Percentiles rank a stretch among this genome's conserved stretches.
Evolutionary conservation across 2,797 vertebrate species (phyloP).

Genomic region (Poecilia picta): DNA sequence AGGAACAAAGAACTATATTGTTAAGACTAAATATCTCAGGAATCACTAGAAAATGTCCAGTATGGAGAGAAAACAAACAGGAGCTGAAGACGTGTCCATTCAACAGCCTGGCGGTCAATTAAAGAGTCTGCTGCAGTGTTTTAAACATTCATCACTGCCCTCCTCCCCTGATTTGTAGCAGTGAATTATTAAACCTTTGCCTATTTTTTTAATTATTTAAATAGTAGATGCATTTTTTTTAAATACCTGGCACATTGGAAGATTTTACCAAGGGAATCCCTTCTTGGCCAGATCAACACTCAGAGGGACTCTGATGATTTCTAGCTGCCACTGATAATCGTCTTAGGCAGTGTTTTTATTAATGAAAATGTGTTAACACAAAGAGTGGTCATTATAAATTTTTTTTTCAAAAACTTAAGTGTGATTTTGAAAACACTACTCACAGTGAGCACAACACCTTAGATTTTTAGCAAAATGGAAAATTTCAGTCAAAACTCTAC

Average conservation of each 20-base stretch:
- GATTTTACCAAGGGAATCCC: neutral
- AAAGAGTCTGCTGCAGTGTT: constrained; percentile 55
- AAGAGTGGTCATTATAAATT: neutral
- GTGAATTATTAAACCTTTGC: constrained; percentile 83
- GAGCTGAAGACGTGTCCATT: constrained; percentile 19
- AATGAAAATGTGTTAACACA: neutral
- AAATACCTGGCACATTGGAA: neutral
- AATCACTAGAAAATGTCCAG: neutral
- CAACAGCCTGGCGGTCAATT: constrained; percentile 22
- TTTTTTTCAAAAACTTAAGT: neutral
- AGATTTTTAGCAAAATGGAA: neutral
- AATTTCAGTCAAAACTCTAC: neutral
- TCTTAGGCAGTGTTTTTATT: neutral
- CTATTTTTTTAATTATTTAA: constrained; percentile 84
- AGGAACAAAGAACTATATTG: neutral
- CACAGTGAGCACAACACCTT: neutral
- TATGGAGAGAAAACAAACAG: neutral
- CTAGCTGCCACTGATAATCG: neutral
- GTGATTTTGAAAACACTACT: neutral
- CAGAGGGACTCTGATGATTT: neutral
- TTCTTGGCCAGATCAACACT: neutral
- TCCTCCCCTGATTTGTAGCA: constrained; percentile 79
- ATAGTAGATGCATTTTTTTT: constrained; percentile 10
- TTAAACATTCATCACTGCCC: constrained; percentile 80
- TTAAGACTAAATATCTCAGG: neutral